phyloP scores from a whole-genome alignment of 2,113 vertebrate species.

The Misgurnus anguillicaudatus region DNA sequence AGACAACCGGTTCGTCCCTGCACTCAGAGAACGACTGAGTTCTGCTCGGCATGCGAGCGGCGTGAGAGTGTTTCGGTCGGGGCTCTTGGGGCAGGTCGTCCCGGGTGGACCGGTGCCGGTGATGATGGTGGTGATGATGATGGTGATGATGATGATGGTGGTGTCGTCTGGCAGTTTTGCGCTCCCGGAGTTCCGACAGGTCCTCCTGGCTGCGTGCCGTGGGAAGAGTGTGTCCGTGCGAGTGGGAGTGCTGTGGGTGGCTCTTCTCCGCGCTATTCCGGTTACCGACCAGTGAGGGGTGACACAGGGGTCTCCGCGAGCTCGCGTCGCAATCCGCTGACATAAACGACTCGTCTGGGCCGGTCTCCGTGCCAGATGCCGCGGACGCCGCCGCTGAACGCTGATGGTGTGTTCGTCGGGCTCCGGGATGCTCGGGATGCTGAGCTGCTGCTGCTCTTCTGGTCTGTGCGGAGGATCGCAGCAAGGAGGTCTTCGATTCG shows the following conservation, averaged over 20 bases:
- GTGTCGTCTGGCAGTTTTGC: slow-evolving; percentile 67
- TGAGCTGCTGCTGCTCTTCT: slow-evolving; percentile 64
- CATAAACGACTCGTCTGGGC: slow-evolving; percentile 67
- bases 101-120: slow-evolving; percentile 52
- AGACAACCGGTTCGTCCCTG: slow-evolving; percentile 67
- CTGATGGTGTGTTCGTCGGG: slow-evolving; percentile 65
- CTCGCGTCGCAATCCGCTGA: slow-evolving; percentile 82
- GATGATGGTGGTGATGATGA: slow-evolving; percentile 52
- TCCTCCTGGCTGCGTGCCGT: slow-evolving; percentile 50
- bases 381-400: slow-evolving; percentile 65
- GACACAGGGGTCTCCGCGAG: slow-evolving; percentile 90
- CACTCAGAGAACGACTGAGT: slow-evolving; percentile 69
- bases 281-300: slow-evolving; percentile 72
- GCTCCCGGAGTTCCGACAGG: slow-evolving; percentile 62
- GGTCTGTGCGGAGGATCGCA: slow-evolving; percentile 73
- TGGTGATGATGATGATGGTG: slow-evolving; percentile 68
- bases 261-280: slow-evolving; percentile 70
- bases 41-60: slow-evolving; percentile 61
- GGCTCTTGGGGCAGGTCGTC: slow-evolving; percentile 49
- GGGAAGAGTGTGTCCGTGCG: slow-evolving; percentile 56
- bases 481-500: slow-evolving; percentile 87
- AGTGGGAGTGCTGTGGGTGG: slow-evolving; percentile 58
- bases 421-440: slow-evolving; percentile 59
- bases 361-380: slow-evolving; percentile 57
- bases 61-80: slow-evolving; percentile 60